Percentiles rank a stretch among this genome's conserved stretches.
Evolutionary conservation across 2,888 invertebrate genomes (phyloP).

Genomic region (Acleris emargana): DNA sequence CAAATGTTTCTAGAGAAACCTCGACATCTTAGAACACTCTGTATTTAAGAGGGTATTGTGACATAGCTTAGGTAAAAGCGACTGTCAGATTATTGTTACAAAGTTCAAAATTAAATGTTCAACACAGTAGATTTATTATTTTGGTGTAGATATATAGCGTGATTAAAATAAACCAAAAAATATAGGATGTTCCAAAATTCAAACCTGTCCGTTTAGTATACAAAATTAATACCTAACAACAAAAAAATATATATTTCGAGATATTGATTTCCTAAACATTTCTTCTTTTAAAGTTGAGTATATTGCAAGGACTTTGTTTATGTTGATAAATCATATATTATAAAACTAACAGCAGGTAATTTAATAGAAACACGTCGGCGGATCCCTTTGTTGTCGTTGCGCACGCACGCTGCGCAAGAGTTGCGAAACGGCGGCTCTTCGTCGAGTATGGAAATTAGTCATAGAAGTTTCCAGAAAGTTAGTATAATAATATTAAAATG

Average conservation of each 20-base stretch:
- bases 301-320: not conserved
- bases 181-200: not conserved
- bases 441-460: slow-evolving; percentile 28
- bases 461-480: not conserved
- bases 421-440: slow-evolving; percentile 29
- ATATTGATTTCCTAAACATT: not conserved
- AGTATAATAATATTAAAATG: too few relatives aligned
- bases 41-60: too few relatives aligned
- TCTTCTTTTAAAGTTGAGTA: not conserved
- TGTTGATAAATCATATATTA: not conserved
- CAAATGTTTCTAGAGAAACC: slow-evolving; percentile 40
- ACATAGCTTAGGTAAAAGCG: too few relatives aligned
- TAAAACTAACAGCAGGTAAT: not conserved
- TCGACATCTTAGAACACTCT: slow-evolving; percentile 6
- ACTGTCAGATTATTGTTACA: too few relatives aligned
- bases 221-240: too few relatives aligned
- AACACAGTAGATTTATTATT: not conserved
- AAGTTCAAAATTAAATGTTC: not conserved
- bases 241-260: not conserved
- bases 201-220: too few relatives aligned
- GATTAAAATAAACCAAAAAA: not conserved
- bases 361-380: slow-evolving; percentile 22
- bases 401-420: slow-evolving; percentile 6
- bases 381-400: slow-evolving; percentile 5
- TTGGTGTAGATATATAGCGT: not conserved